Conservation (phyloP, 2,888 invertebrate genomes). For the Tetragnatha montana region DNA sequence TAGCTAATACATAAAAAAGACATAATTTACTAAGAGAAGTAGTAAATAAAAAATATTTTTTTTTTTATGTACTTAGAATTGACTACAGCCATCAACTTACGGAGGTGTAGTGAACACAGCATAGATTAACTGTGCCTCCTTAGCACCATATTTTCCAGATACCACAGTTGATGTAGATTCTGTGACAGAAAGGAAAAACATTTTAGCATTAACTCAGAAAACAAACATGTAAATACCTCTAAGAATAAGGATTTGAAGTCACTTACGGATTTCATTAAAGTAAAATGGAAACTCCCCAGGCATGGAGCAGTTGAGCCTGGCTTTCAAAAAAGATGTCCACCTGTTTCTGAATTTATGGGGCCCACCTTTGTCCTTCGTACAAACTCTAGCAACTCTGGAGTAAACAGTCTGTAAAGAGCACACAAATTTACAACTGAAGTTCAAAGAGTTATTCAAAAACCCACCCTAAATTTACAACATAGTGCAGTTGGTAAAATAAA, state of each 20-base stretch:
- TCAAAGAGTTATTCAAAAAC: not conserved
- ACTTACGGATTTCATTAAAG: slow-evolving; percentile 95
- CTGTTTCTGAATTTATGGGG: slow-evolving; percentile 84
- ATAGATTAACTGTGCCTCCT: slow-evolving; percentile 90
- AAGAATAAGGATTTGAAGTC: slow-evolving; percentile 38
- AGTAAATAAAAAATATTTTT: not conserved
- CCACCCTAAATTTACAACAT: too few species aligned
- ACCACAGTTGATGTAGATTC: slow-evolving; percentile 93
- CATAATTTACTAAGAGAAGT: too few species aligned
- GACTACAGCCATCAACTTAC: slow-evolving; percentile 50
- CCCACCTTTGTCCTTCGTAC: slow-evolving; percentile 94
- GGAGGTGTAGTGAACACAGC: slow-evolving; percentile 95
- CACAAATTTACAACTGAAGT: not conserved
- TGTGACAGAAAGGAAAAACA: slow-evolving; percentile 75
- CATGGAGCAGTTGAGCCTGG: slow-evolving; percentile 94
- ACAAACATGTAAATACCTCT: not conserved
- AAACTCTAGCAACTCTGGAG: slow-evolving; percentile 94
- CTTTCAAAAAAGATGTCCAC: slow-evolving; percentile 76
- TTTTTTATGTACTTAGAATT: not conserved
- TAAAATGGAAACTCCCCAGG: slow-evolving; percentile 97
- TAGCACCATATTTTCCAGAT: slow-evolving; percentile 84
- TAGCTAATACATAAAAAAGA: not conserved
- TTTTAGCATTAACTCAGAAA: not conserved
- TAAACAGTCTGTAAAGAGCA: slow-evolving; percentile 83
- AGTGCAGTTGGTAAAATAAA: too few species aligned